Base-by-base conservation (phyloP, 2,888 invertebrate species). In the Xanthorhoe spadicearia region DNA sequence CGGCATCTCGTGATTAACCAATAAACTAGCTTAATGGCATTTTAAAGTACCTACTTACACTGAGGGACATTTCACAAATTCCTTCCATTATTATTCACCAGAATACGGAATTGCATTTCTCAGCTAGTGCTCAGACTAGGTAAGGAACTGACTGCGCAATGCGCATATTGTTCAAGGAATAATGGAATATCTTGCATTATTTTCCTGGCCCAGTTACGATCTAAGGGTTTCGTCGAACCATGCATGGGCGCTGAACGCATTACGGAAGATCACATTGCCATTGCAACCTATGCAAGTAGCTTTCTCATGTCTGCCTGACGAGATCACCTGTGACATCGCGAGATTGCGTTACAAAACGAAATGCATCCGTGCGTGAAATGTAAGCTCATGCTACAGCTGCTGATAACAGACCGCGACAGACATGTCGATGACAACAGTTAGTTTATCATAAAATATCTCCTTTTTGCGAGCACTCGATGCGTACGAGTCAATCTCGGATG, bases 321-420 rank as follows among this genome's bases (percentile, higher is more conserved):
- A 53, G 60, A 60, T 55, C 48, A 59, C 28, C 59, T 60, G 68
- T 57, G 67, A 58, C 58, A 59, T 18, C 57, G 55, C 19, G 38
- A 52, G 64, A 60, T 60, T 52, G 48, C 17, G 57, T 67, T 66
- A 70, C 71, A 66, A 71, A 74, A 66, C 69, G 73, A 61, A 66
- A 60, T 58, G 68, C 72, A 59, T 61, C 70, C 72, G 74, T 61
- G 76, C 75, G 74, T 74, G 61, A 74, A 68, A 71, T 73, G 50
- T 65, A 56, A 69, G 71, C 70, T 72, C 62, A 71, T 64, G 66
- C 56, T 66, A 60, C 53, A 70, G 62, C 17, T 51, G 62, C 17
- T 51, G n/a, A 56, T 46, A 56, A 49, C 62, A 38, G 59, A 64
- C 60, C 68, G 61, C 15, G 68, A 68, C 70, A 57, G 64, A 59